phyloP scores from a whole-genome alignment of 1,140 invertebrate genomes.

The Oncopodura yosiiana region DNA sequence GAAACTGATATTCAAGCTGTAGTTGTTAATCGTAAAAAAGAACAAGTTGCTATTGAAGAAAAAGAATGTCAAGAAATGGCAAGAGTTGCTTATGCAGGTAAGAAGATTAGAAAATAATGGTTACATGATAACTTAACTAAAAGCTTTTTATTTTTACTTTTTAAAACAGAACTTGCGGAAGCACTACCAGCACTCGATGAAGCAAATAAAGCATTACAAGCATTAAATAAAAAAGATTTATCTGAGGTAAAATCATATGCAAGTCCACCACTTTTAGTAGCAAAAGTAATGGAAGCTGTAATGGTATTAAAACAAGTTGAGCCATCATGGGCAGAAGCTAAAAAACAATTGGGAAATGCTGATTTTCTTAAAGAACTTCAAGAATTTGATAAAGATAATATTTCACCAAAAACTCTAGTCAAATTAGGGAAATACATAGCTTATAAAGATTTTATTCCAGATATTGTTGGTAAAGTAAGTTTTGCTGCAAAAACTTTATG shows the following conservation, averaged over 20 bases:
- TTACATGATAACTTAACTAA: too few relatives aligned
- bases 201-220: conserved; percentile 65
- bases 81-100: conserved; percentile 61
- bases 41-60: conserved; percentile 64
- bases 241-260: conserved; percentile 78
- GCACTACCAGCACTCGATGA: conserved; percentile 76
- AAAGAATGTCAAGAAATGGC: conserved; percentile 65
- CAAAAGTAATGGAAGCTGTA: conserved; percentile 80
- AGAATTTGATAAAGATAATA: conserved; percentile 79
- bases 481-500: conserved; percentile 71
- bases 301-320: conserved; percentile 68
- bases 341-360: conserved; percentile 66
- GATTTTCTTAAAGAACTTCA: conserved; percentile 62
- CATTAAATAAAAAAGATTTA: conserved; percentile 77
- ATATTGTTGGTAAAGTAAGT: conserved; percentile 70
- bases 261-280: conserved; percentile 67
- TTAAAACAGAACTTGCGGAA: conserved; percentile 64
- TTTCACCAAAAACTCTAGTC: conserved; percentile 65
- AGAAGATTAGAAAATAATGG: too few relatives aligned
- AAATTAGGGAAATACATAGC: conserved; percentile 66
- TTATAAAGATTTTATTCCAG: conserved; percentile 73
- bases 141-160: too few relatives aligned
- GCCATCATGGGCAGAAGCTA: conserved; percentile 73
- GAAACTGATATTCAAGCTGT: conserved; percentile 65
- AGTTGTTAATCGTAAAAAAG: conserved; percentile 37